These are phyloP conservation scores for Pterostichus madidus DNA, from an alignment of 2,888 invertebrate species.

Conservation along the genomic window DNA sequence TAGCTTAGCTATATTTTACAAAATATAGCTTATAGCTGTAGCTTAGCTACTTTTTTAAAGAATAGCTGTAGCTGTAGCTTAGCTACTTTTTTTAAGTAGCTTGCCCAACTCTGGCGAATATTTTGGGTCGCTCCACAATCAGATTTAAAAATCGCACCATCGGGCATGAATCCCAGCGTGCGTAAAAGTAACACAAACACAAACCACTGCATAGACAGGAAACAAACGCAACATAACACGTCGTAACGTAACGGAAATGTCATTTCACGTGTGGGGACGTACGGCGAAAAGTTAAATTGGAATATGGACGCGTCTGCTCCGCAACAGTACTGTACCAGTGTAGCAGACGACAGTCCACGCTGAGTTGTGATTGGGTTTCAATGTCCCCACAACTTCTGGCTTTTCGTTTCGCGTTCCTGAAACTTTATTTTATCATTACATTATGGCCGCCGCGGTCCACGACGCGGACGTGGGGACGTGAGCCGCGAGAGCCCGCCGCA, in stretches of 20 bases:
- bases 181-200: conserved; percentile 8
- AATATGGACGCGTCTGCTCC: conserved; percentile 57
- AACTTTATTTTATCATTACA: conserved; percentile 71
- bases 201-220: conserved; percentile 3
- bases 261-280: conserved; percentile 61
- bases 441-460: conserved; percentile 67
- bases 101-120: no score
- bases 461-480: conserved; percentile 43
- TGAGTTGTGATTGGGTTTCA: conserved; percentile 65
- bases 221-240: conserved; percentile 9
- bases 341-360: conserved; percentile 1
- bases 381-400: conserved; percentile 61
- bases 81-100: no score
- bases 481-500: conserved; percentile 55
- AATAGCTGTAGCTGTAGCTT: no score
- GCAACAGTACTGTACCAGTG: conserved; percentile 5
- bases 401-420: conserved; percentile 54
- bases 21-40: no score
- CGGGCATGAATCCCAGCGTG: neutral
- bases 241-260: conserved; percentile 51
- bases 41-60: no score
- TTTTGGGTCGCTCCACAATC: neutral
- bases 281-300: conserved; percentile 63
- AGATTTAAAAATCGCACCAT: conserved; percentile 6
- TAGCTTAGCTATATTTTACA: no score